Evolutionary conservation across 1,140 invertebrate species (phyloP).

Genomic region (Capitella teleta): DNA sequence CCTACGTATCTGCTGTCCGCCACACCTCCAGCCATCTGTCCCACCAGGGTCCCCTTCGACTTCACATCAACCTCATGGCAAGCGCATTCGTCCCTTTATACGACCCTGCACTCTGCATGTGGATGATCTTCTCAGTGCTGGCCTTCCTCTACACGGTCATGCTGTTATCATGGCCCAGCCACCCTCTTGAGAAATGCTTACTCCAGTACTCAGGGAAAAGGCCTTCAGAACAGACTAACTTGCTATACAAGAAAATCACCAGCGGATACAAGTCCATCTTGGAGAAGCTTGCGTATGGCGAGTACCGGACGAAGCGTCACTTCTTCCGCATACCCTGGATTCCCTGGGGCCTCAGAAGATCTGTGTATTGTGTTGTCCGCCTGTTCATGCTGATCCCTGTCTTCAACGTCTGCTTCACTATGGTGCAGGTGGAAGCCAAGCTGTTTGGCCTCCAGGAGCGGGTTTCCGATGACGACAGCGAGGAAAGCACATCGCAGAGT

Average conservation of each 20-base stretch:
- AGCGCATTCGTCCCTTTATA: constrained; percentile 1
- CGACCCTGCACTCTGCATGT: not conserved
- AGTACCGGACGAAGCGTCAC: constrained; percentile 2
- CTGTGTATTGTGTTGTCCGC: not conserved
- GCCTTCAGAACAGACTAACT: constrained; percentile 2
- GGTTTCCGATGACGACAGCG: not conserved
- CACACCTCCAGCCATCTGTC: not conserved
- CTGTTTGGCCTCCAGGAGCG: not conserved
- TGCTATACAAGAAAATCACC: constrained; percentile 7
- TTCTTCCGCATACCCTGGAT: constrained; percentile 11
- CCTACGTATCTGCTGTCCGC: constrained; percentile 1
- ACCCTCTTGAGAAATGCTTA: constrained; percentile 10
- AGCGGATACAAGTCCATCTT: constrained; percentile 7
- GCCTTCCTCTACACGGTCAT: constrained; percentile 12
- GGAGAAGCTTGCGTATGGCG: constrained; percentile 11
- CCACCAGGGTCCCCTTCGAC: not conserved
- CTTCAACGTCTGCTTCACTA: constrained; percentile 9
- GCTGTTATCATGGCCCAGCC: constrained; percentile 10
- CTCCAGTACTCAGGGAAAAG: not conserved
- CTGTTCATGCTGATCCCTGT: constrained; percentile 8
- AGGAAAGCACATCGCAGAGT: not conserved
- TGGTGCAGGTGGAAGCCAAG: constrained; percentile 1
- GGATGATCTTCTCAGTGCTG: constrained; percentile 12
- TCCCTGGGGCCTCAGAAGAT: constrained; percentile 7
- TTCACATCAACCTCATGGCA: constrained; percentile 11